phyloP scores from a whole-genome alignment of 2,797 vertebrate genomes.

The Ceryle rudis region DNA sequence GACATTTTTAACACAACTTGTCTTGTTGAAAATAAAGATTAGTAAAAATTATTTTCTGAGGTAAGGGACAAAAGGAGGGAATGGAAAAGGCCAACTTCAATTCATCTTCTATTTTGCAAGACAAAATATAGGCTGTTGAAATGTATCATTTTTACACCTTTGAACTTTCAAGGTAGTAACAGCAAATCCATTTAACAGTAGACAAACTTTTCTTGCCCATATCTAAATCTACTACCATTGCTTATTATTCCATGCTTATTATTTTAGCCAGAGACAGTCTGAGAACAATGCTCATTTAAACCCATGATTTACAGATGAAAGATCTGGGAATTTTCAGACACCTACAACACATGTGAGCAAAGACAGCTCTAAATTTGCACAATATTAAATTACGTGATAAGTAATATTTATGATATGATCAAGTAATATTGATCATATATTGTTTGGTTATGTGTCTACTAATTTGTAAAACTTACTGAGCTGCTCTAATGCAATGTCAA shows the following conservation, averaged over 20 bases:
- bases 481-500: background rate
- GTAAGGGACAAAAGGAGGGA: accelerated
- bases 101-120: background rate
- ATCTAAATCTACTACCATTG: background rate
- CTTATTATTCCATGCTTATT: background rate
- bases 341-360: background rate
- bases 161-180: background rate
- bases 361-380: background rate
- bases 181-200: background rate
- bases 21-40: background rate
- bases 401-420: background rate
- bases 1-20: background rate
- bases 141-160: background rate
- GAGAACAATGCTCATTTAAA: background rate
- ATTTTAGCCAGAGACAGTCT: background rate
- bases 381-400: background rate
- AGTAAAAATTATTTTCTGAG: background rate
- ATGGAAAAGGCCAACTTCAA: background rate
- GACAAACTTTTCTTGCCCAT: background rate
- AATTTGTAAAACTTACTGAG: background rate
- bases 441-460: background rate
- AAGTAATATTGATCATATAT: background rate
- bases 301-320: background rate
- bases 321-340: background rate
- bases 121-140: background rate